Evolutionary conservation across 30 jellyfish, hydroid and myxozoan genomes (phyloP).

Genomic region (Hydractinia echinata): DNA sequence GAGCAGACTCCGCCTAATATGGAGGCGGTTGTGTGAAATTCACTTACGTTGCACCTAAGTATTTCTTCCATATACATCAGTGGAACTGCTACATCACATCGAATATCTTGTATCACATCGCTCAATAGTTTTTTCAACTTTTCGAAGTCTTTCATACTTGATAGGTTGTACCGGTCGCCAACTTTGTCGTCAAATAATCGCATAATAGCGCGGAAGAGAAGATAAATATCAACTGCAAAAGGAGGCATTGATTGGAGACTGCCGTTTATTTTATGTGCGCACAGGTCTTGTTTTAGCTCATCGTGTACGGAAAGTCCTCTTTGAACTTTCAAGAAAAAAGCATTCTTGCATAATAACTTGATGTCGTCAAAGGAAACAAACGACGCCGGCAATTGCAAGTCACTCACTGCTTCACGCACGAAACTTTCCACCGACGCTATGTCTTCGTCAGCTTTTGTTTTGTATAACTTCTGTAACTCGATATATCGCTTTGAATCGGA

Average conservation of each 20-base stretch:
- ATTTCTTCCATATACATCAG: constrained; percentile 5
- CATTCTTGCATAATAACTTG: constrained; percentile 21
- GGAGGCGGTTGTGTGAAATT: constrained; percentile 25
- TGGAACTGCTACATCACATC: neutral
- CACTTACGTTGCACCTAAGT: constrained; percentile 8
- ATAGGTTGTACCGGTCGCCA: neutral
- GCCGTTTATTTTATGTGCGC: constrained; percentile 13
- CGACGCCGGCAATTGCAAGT: constrained; percentile 15
- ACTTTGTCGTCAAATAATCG: neutral
- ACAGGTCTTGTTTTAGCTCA: neutral
- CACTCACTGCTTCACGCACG: constrained; percentile 24
- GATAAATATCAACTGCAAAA: neutral
- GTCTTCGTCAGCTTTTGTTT: constrained; percentile 34
- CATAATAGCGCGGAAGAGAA: constrained; percentile 14
- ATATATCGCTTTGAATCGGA: constrained; percentile 78
- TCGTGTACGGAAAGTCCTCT: constrained; percentile 25
- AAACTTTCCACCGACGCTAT: neutral
- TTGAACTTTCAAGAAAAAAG: constrained; percentile 20
- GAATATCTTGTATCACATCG: neutral
- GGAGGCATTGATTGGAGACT: constrained; percentile 1
- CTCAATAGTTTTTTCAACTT: neutral
- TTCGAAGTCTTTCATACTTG: neutral
- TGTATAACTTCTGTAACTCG: constrained; percentile 63
- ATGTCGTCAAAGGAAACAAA: constrained; percentile 25
- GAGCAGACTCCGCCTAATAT: constrained; percentile 45